Evolutionary conservation across 2,888 invertebrate species (phyloP).

Genomic region (Germaria angustata): DNA sequence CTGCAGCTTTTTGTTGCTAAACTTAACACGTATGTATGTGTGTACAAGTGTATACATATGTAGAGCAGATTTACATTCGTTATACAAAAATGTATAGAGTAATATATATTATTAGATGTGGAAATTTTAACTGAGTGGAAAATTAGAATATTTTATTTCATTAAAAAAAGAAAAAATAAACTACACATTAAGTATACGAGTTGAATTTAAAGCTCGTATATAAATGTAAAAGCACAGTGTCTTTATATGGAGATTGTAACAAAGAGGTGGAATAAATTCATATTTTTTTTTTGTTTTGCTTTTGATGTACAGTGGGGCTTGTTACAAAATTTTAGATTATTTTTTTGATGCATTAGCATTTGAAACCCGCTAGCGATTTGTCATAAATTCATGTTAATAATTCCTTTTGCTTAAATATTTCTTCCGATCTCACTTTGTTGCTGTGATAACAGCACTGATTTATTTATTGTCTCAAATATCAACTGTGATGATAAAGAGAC

Average conservation of each 20-base stretch:
- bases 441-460: too few relatives aligned
- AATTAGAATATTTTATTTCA: constrained; percentile 55
- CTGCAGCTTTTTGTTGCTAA: background rate
- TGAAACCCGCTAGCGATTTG: too few relatives aligned
- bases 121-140: constrained; percentile 50
- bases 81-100: background rate
- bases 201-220: constrained; percentile 24
- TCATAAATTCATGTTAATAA: too few relatives aligned
- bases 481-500: too few relatives aligned
- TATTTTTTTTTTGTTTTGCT: background rate
- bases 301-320: constrained; percentile 8
- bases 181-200: background rate
- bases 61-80: background rate
- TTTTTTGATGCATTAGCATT: too few relatives aligned
- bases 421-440: too few relatives aligned
- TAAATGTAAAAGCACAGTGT: constrained; percentile 9
- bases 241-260: background rate
- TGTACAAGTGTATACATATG: background rate
- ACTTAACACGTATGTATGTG: too few relatives aligned
- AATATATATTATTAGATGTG: constrained; percentile 30
- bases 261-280: background rate
- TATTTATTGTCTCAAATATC: too few relatives aligned
- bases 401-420: too few relatives aligned
- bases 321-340: too few relatives aligned
- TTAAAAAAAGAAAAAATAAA: background rate